These are phyloP conservation scores for Perognathus longimembris DNA, from an alignment of 2,113 vertebrate genomes.

Conservation along the genomic window DNA sequence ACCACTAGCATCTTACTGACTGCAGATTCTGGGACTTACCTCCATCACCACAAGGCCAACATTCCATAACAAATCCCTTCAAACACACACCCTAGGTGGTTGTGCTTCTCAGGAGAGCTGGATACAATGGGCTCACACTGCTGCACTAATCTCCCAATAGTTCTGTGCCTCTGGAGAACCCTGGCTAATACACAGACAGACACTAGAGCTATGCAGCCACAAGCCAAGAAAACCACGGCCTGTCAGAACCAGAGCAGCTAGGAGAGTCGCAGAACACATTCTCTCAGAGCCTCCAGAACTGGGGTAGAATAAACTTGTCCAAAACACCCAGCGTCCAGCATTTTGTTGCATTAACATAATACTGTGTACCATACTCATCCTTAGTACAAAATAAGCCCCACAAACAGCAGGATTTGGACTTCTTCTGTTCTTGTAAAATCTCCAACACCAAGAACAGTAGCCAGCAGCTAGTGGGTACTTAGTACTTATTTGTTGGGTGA, in stretches of 20 bases:
- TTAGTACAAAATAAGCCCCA: neutral
- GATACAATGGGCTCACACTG: neutral
- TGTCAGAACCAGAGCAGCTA: neutral
- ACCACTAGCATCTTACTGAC: neutral
- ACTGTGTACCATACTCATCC: neutral
- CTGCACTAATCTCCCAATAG: neutral
- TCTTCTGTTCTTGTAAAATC: neutral
- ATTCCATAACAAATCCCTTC: neutral
- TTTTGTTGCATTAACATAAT: neutral
- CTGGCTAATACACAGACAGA: neutral
- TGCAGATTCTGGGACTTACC: neutral
- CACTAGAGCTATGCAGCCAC: neutral
- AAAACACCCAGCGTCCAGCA: neutral
- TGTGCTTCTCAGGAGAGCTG: neutral
- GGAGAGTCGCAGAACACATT: too few relatives aligned
- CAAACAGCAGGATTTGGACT: neutral
- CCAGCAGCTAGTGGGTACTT: neutral
- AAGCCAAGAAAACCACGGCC: neutral
- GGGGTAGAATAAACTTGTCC: neutral
- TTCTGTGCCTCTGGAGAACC: neutral
- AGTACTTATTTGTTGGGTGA: neutral
- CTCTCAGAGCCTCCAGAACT: neutral
- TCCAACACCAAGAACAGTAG: neutral
- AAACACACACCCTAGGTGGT: neutral
- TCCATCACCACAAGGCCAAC: neutral